phyloP scores from a whole-genome alignment of 2,113 vertebrate genomes.

The Sorex araneus region DNA sequence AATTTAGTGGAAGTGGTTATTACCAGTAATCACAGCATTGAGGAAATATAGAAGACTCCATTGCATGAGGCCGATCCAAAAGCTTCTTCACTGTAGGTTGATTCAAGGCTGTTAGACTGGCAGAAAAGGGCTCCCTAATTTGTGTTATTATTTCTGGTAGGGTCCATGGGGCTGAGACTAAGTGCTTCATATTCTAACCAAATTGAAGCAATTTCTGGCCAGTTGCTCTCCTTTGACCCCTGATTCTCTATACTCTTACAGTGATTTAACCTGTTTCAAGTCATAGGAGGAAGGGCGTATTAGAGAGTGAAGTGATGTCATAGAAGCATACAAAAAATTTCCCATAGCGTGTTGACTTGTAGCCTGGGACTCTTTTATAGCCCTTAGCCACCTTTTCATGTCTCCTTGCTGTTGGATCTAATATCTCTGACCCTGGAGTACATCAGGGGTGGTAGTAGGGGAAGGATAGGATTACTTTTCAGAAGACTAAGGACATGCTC shows the following conservation, averaged over 20 bases:
- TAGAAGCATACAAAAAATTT: not conserved
- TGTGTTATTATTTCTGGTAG: not conserved
- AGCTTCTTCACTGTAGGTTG: not conserved
- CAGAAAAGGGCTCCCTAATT: not conserved
- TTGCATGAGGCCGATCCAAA: not conserved
- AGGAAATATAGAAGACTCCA: not conserved
- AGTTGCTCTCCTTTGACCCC: not conserved
- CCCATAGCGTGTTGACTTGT: not conserved
- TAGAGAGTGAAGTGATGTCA: no score
- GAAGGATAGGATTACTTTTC: not conserved
- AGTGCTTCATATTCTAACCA: not conserved
- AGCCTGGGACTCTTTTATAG: not conserved
- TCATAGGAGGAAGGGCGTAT: not conserved
- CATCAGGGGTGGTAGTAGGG: not conserved
- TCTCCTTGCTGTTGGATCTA: not conserved
- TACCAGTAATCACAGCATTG: not conserved
- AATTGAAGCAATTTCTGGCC: not conserved
- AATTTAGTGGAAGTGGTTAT: not conserved
- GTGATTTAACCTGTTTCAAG: conserved; percentile 11
- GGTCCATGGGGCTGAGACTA: not conserved
- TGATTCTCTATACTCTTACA: not conserved
- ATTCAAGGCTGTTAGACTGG: not conserved
- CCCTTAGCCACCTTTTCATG: not conserved
- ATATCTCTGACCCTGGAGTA: not conserved
- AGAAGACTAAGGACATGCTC: not conserved